Base-by-base conservation (phyloP, 1,140 invertebrate genomes). In the Tyrophagus putrescentiae region DNA sequence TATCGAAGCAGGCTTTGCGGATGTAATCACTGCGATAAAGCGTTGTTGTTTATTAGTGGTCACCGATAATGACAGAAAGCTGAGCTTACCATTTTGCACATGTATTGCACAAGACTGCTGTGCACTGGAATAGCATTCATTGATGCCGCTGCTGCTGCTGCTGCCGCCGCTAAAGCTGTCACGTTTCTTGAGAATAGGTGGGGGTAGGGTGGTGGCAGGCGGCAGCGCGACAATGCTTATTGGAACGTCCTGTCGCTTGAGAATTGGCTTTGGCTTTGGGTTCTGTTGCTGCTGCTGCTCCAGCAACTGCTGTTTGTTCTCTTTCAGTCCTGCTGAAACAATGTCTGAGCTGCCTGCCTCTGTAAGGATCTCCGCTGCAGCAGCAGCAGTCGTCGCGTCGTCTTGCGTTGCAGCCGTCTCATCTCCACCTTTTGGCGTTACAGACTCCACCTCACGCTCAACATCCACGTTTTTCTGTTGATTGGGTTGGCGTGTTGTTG, bases 121-220 rank as follows among this genome's bases (percentile, higher is more conserved):
- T n/a, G n/a, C n/a, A n/a, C n/a, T 50, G 21, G 27, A 50, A 6
- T 48, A 48, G 28, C 28, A 48, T 5, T 23, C n/a, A 48, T 48
- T 6, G 27, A 50, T 50, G 11, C 21, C 45, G 32, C 45, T 50
- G 25, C 25, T 42, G 3, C 41, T 23, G 25, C 36, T n/a, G 36
- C 11, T 39, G 36, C 11, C 11, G n/a, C 16, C n/a, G 34, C 21
- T 18, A 4, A 59, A 59, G 25, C 57, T 59, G 25, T 59, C 57
- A 29, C 41, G 36, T 28, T 59, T 59, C 50, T 59, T 59, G 2
- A 59, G 39, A 27, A 59, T 59, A 13, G 57, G 39, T 44, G 57
- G 57, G 9, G 39, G 39, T 44, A 42, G n/a, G 29, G 18, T 59
- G 3, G 29, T 57, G 6, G 9, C 21, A 13, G 13, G 4, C 4